Base-by-base conservation (phyloP, 2,888 invertebrate species). In the Mactromeris polynyma region DNA sequence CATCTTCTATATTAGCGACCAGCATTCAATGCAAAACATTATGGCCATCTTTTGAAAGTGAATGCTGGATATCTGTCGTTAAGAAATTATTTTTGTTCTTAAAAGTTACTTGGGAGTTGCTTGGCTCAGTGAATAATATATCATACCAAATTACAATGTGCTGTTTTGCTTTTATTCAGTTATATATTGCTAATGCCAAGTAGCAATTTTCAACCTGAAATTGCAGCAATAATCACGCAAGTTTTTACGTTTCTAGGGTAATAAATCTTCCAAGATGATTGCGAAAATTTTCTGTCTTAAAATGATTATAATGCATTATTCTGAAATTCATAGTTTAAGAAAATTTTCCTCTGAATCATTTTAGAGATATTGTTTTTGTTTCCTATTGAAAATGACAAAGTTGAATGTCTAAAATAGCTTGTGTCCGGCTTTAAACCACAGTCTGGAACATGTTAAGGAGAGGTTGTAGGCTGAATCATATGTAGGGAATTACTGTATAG, bases 271-370 rank as follows among this genome's bases (percentile, higher is more conserved):
- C 11, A 26, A 64, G 26, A 64, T 64, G 26, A 64, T 64, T n/a
- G 58, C 26, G 58, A n/a, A 64, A 64, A 64, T 64, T 64, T 64
- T 64, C 58, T 64, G n/a, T n/a, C 26, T 6, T 64, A 64, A 64
- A 64, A 64, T 64, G 26, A 64, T 64, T 64, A 64, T 26, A 64
- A 64, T 64, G 26, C 58, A 26, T 64, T 9, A 64, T 26, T 64
- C 26, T 26, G 26, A 26, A 64, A 64, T 64, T 26, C 58, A 64
- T 64, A 26, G n/a, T 51, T 51, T 51, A 19, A 2, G 2, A 19
- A 2, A 6, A 19, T 51, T 51, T 51, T 51, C 51, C 11, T 9
- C n/a, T 64, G 26, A 64, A 26, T 64, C 26, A 64, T 64, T n/a
- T 26, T n/a, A 9, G 6, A 26, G 11, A 26, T 64, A 64, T 64